phyloP scores from a whole-genome alignment of 2,888 invertebrate species.

The Sarcophaga subvicina region DNA sequence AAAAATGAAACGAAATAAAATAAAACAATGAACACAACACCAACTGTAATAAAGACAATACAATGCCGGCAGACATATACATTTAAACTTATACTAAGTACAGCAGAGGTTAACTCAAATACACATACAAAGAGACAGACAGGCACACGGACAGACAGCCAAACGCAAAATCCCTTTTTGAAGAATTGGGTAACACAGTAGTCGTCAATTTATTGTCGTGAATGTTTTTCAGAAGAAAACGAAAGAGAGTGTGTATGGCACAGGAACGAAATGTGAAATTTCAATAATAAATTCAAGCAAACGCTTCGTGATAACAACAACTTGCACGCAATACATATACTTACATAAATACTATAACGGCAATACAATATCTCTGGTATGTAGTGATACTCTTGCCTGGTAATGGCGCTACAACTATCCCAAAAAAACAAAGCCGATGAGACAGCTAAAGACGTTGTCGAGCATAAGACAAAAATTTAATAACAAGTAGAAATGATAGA shows the following conservation, averaged over 20 bases:
- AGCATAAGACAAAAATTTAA: no score
- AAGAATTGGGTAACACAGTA: conserved; percentile 26
- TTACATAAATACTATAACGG: not conserved
- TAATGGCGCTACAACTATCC: conserved; percentile 10
- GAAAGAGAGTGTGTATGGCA: not conserved
- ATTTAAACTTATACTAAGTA: no score
- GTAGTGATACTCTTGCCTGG: not conserved
- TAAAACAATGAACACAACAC: not conserved
- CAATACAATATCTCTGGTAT: conserved; percentile 17
- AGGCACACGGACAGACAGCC: not conserved
- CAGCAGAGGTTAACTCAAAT: conserved; percentile 10
- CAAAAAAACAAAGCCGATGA: not conserved
- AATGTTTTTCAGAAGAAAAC: not conserved
- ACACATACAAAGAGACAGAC: conserved; percentile 5
- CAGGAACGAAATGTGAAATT: conserved; percentile 2
- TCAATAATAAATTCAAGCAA: conserved; percentile 48
- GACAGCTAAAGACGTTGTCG: not conserved
- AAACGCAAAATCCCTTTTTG: conserved; percentile 10
- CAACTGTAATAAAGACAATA: conserved; percentile 60
- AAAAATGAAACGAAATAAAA: conserved; percentile 27
- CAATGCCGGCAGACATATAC: not conserved
- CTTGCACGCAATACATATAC: conserved; percentile 38
- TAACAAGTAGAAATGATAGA: no score
- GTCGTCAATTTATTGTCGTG: conserved; percentile 39
- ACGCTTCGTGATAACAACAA: conserved; percentile 60